Evolutionary conservation across 2,113 vertebrate genomes (phyloP), one percentile per base, ranked within the genome.

Genomic region (Leucoraja erinaceus): DNA sequence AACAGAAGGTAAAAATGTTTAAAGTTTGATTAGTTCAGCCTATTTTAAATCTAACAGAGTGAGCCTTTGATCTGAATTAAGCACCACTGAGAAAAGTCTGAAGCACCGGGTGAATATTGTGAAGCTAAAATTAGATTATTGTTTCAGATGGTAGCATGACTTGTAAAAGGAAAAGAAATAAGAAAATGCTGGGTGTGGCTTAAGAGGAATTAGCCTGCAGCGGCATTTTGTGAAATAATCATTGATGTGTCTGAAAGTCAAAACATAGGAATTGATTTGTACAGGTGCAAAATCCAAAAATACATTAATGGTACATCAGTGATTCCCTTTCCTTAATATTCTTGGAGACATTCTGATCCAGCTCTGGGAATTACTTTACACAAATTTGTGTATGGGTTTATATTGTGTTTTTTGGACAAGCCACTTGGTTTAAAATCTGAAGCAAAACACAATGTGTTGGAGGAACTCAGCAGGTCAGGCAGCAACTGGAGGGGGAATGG

Each of bases 261-360:
- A 90, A 90, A 38, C 66, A 81, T 5, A 38, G 66, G 86, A 70
- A 90, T 33, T 90, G 5, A 90, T 90, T 90, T 66, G 66, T 90
- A 11, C 59, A 70, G 86, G 61, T 90, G 59, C 59, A 90, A 47
- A 20, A 90, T 66, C 84, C 54, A 33, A 59, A 25, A 33, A 63
- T 31, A 33, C n/a, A 68, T 18, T 5, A 68, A 33, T 90, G 9
- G 66, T 33, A 68, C 18, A 90, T 61, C 63, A 68, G 22, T 38
- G 59, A 12, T 90, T 70, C 20, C 11, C 14, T n/a, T 70, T 10
- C 31, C 66, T 33, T 70, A 68, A 70, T 70, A 10, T 59, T 90
- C 31, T 90, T 68, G 31, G 31, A 16, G 20, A 38, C 20, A 90
- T 47, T 90, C 31, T 68, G 18, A 90, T 66, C 63, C 63, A 38